Conservation (phyloP, 2,888 invertebrate genomes). For the Agrochola litura region DNA sequence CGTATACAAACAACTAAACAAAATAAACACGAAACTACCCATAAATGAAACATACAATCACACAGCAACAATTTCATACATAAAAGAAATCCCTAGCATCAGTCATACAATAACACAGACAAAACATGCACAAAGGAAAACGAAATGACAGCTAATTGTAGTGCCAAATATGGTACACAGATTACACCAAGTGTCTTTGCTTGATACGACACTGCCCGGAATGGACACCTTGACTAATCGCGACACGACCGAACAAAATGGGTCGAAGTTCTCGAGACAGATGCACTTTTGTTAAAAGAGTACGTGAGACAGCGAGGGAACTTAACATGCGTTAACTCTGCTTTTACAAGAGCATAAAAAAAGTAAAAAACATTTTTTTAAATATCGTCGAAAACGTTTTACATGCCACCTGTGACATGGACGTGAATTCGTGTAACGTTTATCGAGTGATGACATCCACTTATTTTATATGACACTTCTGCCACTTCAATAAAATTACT, state of each 20-base stretch:
- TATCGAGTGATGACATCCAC: slow-evolving; percentile 54
- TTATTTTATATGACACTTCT: slow-evolving; percentile 52
- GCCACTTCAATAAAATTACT: slow-evolving; percentile 41
- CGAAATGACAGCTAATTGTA: slow-evolving; percentile 85
- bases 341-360: slow-evolving; percentile 51
- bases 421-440: slow-evolving; percentile 43
- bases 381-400: slow-evolving; percentile 36
- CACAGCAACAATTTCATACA: slow-evolving; percentile 18
- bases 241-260: slow-evolving; percentile 77
- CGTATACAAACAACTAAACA: not conserved
- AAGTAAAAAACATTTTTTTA: slow-evolving; percentile 28
- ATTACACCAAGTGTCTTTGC: slow-evolving; percentile 82
- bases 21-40: not conserved
- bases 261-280: slow-evolving; percentile 75
- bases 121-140: slow-evolving; percentile 80
- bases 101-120: slow-evolving; percentile 79
- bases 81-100: slow-evolving; percentile 59
- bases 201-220: slow-evolving; percentile 81
- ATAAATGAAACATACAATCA: slow-evolving; percentile 9
- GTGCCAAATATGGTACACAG: slow-evolving; percentile 83
- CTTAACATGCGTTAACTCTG: slow-evolving; percentile 52
- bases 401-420: slow-evolving; percentile 47
- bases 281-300: slow-evolving; percentile 69
- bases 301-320: slow-evolving; percentile 61
- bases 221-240: slow-evolving; percentile 88